Evolutionary conservation across 2,797 vertebrate genomes (phyloP), one percentile per base, ranked within the genome.

Genomic region (Sebastes paucispinis): DNA sequence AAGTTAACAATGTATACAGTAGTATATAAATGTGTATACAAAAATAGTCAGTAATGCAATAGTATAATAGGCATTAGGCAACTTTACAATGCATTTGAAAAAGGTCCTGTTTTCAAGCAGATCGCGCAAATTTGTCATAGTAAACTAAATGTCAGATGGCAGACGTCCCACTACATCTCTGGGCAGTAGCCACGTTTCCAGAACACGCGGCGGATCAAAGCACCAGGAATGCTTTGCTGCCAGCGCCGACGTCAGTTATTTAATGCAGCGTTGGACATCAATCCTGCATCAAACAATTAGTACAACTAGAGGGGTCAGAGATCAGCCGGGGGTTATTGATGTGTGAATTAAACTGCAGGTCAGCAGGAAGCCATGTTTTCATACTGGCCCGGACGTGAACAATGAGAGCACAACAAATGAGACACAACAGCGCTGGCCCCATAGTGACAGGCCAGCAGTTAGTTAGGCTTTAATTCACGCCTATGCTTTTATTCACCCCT

Each of bases 261-360:
- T 93, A 93, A 95, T 94, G 91, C 92, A 80, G 88, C 39, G 77
- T 74, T 80, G 86, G 83, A 92, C 94, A 96, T 96, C 93, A 93
- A 94, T 89, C 90, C 89, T 60, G 87, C 93, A 96, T 95, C 93
- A 94, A 95, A 96, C 94, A 95, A 95, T 95, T 93, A 96, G 94
- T 85, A 89, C 91, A 92, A 91, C 85, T 59, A 72, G 77, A 91
- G 85, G 81, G 95, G 94, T 95, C 94, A 95, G 89, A 93, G 95
- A 93, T 95, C 94, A 94, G 91, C 87, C 83, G 69, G 76, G 84
- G 93, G 91, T 94, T 95, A 96, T 95, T 92, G 95, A 95, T 92
- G 92, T 92, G 88, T 95, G 93, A 95, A 96, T 96, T 94, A 96
- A 96, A 95, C 87, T 93, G 94, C 93, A 89, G 92, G 94, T 96